Conservation (phyloP, 2,888 invertebrate genomes). For the Lordiphosa andalusiaca region DNA sequence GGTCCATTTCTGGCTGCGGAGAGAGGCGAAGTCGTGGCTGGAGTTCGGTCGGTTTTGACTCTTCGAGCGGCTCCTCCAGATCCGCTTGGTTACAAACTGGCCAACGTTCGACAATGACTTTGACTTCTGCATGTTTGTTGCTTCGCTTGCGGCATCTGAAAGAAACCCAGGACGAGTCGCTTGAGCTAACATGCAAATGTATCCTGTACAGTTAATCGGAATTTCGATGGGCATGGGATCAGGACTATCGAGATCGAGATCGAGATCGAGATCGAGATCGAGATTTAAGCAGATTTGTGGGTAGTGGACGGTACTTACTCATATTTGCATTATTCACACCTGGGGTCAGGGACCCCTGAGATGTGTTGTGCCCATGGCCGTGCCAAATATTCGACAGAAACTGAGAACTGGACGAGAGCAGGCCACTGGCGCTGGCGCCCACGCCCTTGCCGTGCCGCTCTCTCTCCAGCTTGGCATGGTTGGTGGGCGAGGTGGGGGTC, state of each 20-base stretch:
- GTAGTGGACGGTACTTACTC: conserved; percentile 37
- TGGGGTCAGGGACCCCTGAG: not conserved
- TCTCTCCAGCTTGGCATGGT: conserved; percentile 16
- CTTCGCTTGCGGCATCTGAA: conserved; percentile 42
- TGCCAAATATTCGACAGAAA: conserved; percentile 85
- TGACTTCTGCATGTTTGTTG: conserved; percentile 90
- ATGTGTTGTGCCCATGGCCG: conserved; percentile 77
- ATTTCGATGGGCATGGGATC: conserved; percentile 8
- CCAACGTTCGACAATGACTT: conserved; percentile 93
- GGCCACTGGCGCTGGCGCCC: conserved; percentile 59
- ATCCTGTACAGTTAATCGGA: not conserved
- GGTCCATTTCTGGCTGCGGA: conserved; percentile 84
- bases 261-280: no score
- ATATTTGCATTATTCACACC: conserved; percentile 29
- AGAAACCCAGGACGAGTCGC: not conserved
- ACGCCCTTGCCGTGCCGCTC: not conserved
- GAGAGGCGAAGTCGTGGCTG: conserved; percentile 24
- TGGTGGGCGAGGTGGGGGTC: conserved; percentile 70
- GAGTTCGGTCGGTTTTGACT: conserved; percentile 85
- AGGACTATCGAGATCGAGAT: conserved; percentile 81
- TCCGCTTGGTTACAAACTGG: conserved; percentile 91
- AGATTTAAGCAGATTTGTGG: conserved; percentile 12
- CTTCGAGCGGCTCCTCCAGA: conserved; percentile 92
- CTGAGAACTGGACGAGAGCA: conserved; percentile 82
- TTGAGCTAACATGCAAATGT: no score